Conservation (phyloP, 2,888 invertebrate genomes). For the Arrhopalites spinosus region DNA sequence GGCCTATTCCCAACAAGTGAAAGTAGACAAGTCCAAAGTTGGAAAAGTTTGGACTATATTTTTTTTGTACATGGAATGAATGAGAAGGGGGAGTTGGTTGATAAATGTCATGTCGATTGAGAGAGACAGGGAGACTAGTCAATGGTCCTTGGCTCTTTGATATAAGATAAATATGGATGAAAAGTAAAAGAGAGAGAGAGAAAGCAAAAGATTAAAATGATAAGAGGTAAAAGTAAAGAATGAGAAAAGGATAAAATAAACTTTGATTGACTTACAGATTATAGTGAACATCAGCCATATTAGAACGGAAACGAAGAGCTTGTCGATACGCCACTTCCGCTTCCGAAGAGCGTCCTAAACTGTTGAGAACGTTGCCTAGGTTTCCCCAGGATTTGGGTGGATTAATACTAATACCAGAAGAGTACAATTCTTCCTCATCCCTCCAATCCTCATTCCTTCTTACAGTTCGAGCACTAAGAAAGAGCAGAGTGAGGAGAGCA, state of each 20-base stretch:
- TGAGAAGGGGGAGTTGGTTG: too few relatives aligned
- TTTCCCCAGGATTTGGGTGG: conserved; percentile 99
- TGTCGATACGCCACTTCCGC: conserved; percentile 90
- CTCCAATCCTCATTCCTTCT: conserved; percentile 87
- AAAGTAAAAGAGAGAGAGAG: too few relatives aligned
- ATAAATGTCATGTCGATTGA: too few relatives aligned
- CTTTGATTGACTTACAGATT: conserved; percentile 83
- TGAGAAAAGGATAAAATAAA: conserved; percentile 25
- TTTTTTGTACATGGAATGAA: too few relatives aligned
- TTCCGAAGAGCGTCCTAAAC: conserved; percentile 81
- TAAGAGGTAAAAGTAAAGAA: too few relatives aligned
- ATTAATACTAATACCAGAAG: conserved; percentile 87
- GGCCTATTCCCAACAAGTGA: too few relatives aligned
- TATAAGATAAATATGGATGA: too few relatives aligned
- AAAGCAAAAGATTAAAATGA: neutral
- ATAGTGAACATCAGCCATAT: conserved; percentile 99
- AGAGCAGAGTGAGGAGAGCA: conserved; percentile 57
- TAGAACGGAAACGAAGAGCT: conserved; percentile 87
- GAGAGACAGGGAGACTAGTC: too few relatives aligned
- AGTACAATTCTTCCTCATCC: conserved; percentile 89
- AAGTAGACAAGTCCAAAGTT: too few relatives aligned
- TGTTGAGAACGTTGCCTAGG: conserved; percentile 91
- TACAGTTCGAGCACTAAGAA: conserved; percentile 69
- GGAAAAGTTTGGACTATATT: too few relatives aligned
- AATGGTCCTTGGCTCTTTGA: too few relatives aligned